Conservation (phyloP, 2,797 vertebrate genomes). For the Nyctibius grandis region DNA sequence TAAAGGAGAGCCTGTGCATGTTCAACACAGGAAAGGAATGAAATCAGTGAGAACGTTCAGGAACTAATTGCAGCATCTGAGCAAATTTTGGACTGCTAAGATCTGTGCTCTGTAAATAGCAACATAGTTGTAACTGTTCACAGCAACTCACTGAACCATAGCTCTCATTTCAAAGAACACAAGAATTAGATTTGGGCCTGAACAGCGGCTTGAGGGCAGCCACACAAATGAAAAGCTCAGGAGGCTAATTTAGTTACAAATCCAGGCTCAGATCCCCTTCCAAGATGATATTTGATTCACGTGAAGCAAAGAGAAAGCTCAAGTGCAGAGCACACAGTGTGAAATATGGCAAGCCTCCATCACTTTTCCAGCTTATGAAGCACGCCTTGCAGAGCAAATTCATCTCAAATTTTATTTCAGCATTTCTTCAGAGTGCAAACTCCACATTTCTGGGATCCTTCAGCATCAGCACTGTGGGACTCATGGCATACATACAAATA, state of each 20-base stretch:
- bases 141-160: not conserved
- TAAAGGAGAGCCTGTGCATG: not conserved
- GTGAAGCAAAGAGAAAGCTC: not conserved
- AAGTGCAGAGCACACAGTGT: not conserved
- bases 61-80: not conserved
- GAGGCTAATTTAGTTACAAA: not conserved
- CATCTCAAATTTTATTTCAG: not conserved
- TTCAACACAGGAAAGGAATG: not conserved
- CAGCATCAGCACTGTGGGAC: not conserved
- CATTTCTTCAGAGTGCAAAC: not conserved
- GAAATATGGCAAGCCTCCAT: not conserved
- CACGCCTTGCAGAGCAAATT: not conserved
- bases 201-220: not conserved
- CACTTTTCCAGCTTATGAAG: too few species aligned
- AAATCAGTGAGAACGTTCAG: not conserved
- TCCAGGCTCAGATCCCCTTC: not conserved
- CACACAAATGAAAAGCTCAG: not conserved
- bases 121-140: not conserved
- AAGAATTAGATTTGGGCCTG: not conserved
- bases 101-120: not conserved
- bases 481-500: accelerated
- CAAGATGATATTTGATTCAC: not conserved
- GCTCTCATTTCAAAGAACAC: not conserved
- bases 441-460: not conserved
- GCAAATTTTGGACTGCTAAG: not conserved